Percentiles rank a stretch among this genome's conserved stretches.
Conservation (phyloP, 2,888 invertebrate genomes). For the Dryococelus australis region DNA sequence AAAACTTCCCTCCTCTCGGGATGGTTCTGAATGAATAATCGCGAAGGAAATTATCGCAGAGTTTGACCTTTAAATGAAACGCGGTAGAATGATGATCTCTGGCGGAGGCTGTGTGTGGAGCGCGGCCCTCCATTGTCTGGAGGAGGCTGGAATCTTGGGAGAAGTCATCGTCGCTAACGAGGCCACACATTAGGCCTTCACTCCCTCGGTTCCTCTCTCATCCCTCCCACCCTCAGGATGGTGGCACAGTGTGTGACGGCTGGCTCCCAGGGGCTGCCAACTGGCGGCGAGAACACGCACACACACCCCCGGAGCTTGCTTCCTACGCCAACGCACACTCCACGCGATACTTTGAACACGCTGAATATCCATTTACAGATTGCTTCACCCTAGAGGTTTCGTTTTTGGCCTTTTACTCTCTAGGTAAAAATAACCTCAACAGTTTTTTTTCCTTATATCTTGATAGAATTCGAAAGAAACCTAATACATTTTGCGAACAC, state of each 20-base stretch:
- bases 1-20: slow-evolving; percentile 23
- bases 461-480: too few species aligned
- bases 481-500: too few species aligned
- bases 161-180: background rate
- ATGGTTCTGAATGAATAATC: slow-evolving; percentile 28
- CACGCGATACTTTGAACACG: too few species aligned
- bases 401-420: too few species aligned
- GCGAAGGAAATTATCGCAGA: slow-evolving; percentile 18
- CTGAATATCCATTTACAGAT: too few species aligned
- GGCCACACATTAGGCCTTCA: background rate
- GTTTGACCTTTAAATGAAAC: slow-evolving; percentile 28
- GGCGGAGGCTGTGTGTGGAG: background rate
- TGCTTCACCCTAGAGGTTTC: too few species aligned
- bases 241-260: background rate
- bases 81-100: slow-evolving; percentile 26
- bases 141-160: slow-evolving; percentile 6
- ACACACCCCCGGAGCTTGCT: too few species aligned
- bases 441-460: too few species aligned
- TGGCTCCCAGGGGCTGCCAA: background rate
- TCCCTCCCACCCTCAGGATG: background rate
- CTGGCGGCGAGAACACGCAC: background rate
- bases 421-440: too few species aligned
- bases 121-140: slow-evolving; percentile 1
- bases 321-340: too few species aligned
- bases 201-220: background rate